A percentile compares a stretch with the other conserved stretches of the same genome.
These are phyloP conservation scores for Centropristis striata DNA, from an alignment of 2,113 vertebrate species.

Conservation along the genomic window DNA sequence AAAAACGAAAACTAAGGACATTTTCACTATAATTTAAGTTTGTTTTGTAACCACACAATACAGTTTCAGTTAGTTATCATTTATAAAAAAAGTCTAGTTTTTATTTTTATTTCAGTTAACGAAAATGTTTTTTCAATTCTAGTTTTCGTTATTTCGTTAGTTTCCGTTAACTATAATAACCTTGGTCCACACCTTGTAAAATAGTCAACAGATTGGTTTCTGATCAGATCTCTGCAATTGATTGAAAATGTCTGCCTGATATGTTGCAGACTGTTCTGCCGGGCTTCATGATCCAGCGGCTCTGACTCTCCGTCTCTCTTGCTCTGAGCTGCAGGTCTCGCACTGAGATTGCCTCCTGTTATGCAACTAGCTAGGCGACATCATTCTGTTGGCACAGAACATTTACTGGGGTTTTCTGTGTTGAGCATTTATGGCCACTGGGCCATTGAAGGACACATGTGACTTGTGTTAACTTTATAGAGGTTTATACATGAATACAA, in stretches of 20 bases:
- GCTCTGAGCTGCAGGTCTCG: slow-evolving; percentile 48
- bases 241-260: slow-evolving; percentile 12
- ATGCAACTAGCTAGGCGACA: slow-evolving; percentile 46
- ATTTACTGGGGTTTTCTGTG: slow-evolving; percentile 1
- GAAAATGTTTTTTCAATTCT: too few relatives aligned
- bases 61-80: too few relatives aligned
- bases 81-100: too few relatives aligned
- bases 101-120: too few relatives aligned
- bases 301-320: slow-evolving; percentile 12
- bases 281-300: slow-evolving; percentile 25
- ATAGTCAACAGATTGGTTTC: not conserved
- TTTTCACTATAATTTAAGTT: too few relatives aligned
- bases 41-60: too few relatives aligned
- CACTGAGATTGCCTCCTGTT: slow-evolving; percentile 51
- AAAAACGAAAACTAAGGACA: too few relatives aligned
- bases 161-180: too few relatives aligned
- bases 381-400: slow-evolving; percentile 39
- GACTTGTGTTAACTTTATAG: slow-evolving; percentile 32
- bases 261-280: not conserved
- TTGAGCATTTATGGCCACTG: slow-evolving; percentile 13
- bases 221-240: not conserved
- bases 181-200: too few relatives aligned
- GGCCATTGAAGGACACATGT: slow-evolving; percentile 33
- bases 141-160: too few relatives aligned
- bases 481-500: not conserved